phyloP scores from a whole-genome alignment of 2,888 invertebrate species.

The Eilema depressum region DNA sequence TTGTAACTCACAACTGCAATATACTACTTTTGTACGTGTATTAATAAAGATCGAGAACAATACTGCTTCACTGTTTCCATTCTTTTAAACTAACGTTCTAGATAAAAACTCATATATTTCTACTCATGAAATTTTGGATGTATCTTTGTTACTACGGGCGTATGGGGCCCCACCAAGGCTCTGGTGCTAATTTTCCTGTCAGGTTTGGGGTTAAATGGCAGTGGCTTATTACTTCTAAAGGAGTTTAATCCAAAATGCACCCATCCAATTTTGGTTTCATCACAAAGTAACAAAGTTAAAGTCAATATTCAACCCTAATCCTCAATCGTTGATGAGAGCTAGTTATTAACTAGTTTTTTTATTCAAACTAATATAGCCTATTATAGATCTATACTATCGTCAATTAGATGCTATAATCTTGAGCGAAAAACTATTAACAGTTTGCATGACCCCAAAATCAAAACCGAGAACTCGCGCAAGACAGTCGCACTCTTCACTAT shows the following conservation, averaged over 20 bases:
- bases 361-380: too few species aligned
- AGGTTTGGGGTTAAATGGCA: too few species aligned
- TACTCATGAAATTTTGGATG: too few species aligned
- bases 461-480: too few species aligned
- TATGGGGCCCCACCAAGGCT: too few species aligned
- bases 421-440: not conserved
- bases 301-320: constrained; percentile 49
- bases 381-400: too few species aligned
- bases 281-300: constrained; percentile 46
- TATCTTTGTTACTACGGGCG: too few species aligned
- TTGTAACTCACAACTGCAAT: constrained; percentile 17
- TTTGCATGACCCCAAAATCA: not conserved
- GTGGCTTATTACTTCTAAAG: constrained; percentile 17
- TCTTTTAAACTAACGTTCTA: too few species aligned
- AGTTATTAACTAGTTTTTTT: constrained; percentile 20
- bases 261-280: constrained; percentile 26
- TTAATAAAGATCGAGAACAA: not conserved
- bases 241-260: constrained; percentile 47
- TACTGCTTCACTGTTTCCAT: not conserved
- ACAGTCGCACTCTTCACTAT: not conserved
- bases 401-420: too few species aligned
- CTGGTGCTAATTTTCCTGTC: too few species aligned
- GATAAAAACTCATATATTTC: too few species aligned
- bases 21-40: constrained; percentile 11
- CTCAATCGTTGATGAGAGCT: too few species aligned